Evolutionary conservation across 2,888 invertebrate species (phyloP).

Genomic region (Drosophila parthenogenetica): DNA sequence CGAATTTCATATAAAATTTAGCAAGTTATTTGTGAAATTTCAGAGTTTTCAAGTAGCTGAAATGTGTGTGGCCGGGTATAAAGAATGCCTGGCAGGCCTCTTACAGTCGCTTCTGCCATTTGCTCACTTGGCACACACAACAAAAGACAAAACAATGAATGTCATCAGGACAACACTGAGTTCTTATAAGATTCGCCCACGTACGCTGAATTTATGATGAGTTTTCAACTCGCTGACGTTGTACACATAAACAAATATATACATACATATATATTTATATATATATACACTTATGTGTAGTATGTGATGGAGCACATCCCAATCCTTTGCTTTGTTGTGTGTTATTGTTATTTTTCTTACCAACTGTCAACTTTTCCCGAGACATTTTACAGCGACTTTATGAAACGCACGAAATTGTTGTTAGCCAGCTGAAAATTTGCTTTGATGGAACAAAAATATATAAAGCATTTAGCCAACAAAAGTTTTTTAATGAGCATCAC

Average conservation of each 20-base stretch:
- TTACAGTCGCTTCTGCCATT: conserved; percentile 2
- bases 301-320: conserved; percentile 5
- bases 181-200: conserved; percentile 73
- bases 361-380: conserved; percentile 12
- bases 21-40: conserved; percentile 56
- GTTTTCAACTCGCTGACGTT: conserved; percentile 47
- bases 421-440: conserved; percentile 13
- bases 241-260: conserved; percentile 4
- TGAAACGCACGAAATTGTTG: conserved; percentile 46
- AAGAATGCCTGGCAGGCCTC: conserved; percentile 30
- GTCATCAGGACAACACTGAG: conserved; percentile 75
- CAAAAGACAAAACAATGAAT: conserved; percentile 72
- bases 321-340: conserved; percentile 51
- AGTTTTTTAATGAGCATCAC: conserved; percentile 57
- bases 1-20: conserved; percentile 49
- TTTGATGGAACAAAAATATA: conserved; percentile 59
- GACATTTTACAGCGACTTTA: conserved; percentile 41
- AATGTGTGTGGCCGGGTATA: conserved; percentile 27
- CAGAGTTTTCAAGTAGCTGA: conserved; percentile 1
- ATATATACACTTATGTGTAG: neutral
- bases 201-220: conserved; percentile 74
- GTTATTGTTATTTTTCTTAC: conserved; percentile 4
- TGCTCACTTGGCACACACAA: neutral
- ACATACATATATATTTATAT: conserved; percentile 1
- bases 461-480: conserved; percentile 12